Evolutionary conservation across 2,797 vertebrate genomes (phyloP).

Genomic region (Tragelaphus oryx): DNA sequence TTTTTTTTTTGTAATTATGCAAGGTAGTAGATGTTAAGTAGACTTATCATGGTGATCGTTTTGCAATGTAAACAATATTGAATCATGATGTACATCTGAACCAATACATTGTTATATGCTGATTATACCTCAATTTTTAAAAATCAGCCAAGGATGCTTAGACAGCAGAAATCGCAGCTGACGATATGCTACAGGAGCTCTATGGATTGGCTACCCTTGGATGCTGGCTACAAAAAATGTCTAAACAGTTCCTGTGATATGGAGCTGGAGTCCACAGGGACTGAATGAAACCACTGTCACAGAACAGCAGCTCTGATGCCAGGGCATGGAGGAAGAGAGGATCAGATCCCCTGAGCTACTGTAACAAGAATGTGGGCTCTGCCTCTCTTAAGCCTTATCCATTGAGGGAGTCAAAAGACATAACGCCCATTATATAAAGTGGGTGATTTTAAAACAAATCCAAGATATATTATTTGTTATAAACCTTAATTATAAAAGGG

Average conservation of each 20-base stretch:
- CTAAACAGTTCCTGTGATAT: not conserved
- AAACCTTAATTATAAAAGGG: not conserved
- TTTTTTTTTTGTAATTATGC: not conserved
- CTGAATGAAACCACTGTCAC: not conserved
- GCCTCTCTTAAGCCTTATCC: not conserved
- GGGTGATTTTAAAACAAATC: not conserved
- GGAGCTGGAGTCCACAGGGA: not conserved
- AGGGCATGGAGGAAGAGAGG: rapidly evolving
- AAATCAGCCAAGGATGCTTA: not conserved
- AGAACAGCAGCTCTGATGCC: not conserved
- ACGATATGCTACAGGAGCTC: not conserved
- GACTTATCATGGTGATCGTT: not conserved
- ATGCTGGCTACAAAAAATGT: not conserved
- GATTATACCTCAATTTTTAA: not conserved
- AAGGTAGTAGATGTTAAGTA: not conserved
- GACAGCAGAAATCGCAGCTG: not conserved
- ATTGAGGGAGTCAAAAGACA: not conserved
- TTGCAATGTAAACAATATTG: not conserved
- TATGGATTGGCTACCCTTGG: not conserved
- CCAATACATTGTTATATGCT: not conserved
- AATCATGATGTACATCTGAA: not conserved
- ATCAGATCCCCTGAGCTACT: not conserved
- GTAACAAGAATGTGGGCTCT: not conserved
- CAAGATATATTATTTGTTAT: not conserved
- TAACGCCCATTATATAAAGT: not conserved